Conservation (phyloP, 2,113 vertebrate species). For the Zingel zingel region DNA sequence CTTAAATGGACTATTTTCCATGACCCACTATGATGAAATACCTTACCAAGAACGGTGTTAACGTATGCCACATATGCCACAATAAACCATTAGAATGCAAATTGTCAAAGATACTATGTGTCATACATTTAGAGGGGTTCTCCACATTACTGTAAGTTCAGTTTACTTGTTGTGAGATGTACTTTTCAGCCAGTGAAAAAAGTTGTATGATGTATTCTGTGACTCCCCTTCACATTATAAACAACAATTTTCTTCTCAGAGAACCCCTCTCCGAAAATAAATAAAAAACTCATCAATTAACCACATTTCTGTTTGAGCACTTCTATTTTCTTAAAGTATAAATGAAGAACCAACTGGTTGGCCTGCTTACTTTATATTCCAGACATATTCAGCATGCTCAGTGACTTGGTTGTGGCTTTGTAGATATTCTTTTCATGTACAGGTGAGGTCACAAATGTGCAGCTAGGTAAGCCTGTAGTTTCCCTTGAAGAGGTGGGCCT, state of each 20-base stretch:
- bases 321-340: background rate
- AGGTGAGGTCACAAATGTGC: background rate
- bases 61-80: background rate
- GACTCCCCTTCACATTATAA: background rate
- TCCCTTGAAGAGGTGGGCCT: background rate
- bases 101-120: background rate
- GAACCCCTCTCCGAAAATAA: background rate
- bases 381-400: background rate
- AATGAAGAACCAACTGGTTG: background rate
- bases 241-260: background rate
- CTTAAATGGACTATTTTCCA: constrained; percentile 59
- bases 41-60: constrained; percentile 9
- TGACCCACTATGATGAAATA: constrained; percentile 55
- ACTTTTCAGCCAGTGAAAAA: background rate
- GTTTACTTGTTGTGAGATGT: background rate
- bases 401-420: background rate
- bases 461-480: background rate
- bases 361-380: background rate
- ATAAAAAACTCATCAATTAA: background rate
- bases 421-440: background rate
- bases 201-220: background rate
- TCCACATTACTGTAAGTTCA: background rate
- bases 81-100: constrained; percentile 13
- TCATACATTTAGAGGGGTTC: constrained; percentile 18
- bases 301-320: background rate